phyloP scores from a whole-genome alignment of 2,113 vertebrate genomes.

The Rhadina sibilatrix region DNA sequence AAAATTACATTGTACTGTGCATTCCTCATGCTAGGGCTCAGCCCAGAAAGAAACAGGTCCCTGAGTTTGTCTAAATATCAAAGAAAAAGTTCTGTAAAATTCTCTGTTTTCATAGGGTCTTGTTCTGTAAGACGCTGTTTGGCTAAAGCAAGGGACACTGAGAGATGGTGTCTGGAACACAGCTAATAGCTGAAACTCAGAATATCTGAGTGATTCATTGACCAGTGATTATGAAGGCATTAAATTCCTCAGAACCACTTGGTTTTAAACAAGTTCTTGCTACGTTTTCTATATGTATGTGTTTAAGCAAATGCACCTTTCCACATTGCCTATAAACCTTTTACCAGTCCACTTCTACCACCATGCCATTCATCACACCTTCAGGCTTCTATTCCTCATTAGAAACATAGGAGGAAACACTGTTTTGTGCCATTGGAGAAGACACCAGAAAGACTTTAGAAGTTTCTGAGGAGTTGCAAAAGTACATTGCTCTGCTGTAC shows the following conservation, averaged over 20 bases:
- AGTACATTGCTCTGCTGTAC: background rate
- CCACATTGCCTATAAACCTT: background rate
- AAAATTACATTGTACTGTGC: background rate
- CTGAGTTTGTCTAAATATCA: background rate
- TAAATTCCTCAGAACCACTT: background rate
- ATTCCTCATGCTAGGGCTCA: background rate
- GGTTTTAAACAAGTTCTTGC: background rate
- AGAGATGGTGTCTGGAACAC: background rate
- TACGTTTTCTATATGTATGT: background rate
- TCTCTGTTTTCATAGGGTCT: background rate
- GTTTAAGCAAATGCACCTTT: background rate
- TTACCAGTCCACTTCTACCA: accelerated
- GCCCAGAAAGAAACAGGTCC: background rate
- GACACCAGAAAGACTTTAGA: background rate
- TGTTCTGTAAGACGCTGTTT: background rate
- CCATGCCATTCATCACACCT: background rate
- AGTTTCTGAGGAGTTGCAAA: background rate
- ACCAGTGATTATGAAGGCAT: background rate
- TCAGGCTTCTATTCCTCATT: background rate
- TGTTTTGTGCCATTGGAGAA: background rate
- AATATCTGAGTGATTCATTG: background rate
- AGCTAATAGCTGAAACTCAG: background rate
- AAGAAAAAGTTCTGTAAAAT: background rate
- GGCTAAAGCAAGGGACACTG: accelerated
- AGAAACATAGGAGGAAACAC: background rate